These are phyloP conservation scores for Caenorhabditis briggsae DNA, from an alignment of 1,140 invertebrate species.

Conservation along the genomic window DNA sequence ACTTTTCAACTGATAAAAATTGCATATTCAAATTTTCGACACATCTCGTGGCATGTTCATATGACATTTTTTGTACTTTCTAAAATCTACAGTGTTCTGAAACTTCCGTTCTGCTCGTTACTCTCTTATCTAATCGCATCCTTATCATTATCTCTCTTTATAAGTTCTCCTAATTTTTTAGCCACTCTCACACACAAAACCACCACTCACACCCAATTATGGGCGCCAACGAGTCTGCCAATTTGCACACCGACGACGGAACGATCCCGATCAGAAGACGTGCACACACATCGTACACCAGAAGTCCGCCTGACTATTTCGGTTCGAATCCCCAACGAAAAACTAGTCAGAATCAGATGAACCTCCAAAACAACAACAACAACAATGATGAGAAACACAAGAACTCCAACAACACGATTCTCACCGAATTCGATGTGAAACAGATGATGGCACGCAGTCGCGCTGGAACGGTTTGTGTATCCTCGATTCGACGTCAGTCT, in stretches of 20 bases:
- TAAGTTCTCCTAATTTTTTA: conserved; percentile 12
- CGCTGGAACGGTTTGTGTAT: conserved; percentile 15
- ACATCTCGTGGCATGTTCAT: too few species aligned
- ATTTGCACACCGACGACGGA: neutral
- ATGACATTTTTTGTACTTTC: neutral
- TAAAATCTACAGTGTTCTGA: too few species aligned
- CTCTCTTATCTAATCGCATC: neutral
- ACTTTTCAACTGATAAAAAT: too few species aligned
- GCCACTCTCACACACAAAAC: neutral
- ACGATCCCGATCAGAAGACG: conserved; percentile 39
- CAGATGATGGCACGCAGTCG: conserved; percentile 44
- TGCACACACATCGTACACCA: conserved; percentile 42
- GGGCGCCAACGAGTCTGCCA: conserved; percentile 49
- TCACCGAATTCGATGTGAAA: conserved; percentile 42
- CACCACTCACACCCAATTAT: neutral
- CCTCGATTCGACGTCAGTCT: neutral
- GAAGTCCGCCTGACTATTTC: conserved; percentile 32
- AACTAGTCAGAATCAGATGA: neutral
- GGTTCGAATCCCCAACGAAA: neutral
- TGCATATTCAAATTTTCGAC: too few species aligned
- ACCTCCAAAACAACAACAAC: neutral
- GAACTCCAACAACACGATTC: conserved; percentile 10
- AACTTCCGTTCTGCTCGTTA: conserved; percentile 22
- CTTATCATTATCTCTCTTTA: neutral
- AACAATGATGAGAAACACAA: conserved; percentile 44